phyloP scores from a whole-genome alignment of 2,797 vertebrate species.

The Siniperca undulata region DNA sequence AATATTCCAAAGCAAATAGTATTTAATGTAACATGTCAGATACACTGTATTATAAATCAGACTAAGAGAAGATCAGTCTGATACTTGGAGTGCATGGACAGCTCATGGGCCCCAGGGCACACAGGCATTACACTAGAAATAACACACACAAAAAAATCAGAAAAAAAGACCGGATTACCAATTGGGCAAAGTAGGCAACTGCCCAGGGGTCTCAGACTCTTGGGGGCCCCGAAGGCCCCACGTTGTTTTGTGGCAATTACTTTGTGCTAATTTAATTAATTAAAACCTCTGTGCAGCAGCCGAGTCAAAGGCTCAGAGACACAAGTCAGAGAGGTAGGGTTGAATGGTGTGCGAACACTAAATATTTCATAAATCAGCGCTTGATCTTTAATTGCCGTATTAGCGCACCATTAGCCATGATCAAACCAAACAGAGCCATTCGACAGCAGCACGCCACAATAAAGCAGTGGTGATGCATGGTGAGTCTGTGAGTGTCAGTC shows the following conservation, averaged over 20 bases:
- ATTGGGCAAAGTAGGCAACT: not conserved
- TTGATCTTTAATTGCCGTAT: slow-evolving; percentile 75
- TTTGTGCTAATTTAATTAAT: slow-evolving; percentile 24
- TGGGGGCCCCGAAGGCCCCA: not conserved
- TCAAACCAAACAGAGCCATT: slow-evolving; percentile 62
- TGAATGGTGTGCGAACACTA: slow-evolving; percentile 46
- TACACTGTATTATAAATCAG: not conserved
- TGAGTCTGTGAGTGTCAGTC: slow-evolving; percentile 44
- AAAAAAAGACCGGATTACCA: not conserved
- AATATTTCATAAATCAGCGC: slow-evolving; percentile 68
- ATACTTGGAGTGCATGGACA: not conserved
- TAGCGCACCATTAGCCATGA: slow-evolving; percentile 62
- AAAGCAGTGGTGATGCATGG: slow-evolving; percentile 38
- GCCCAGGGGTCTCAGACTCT: not conserved
- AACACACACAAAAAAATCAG: accelerated
- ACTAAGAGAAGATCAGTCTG: not conserved
- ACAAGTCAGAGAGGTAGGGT: slow-evolving; percentile 14
- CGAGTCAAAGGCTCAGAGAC: slow-evolving; percentile 29
- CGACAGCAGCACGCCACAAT: slow-evolving; percentile 20
- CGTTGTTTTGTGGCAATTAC: slow-evolving; percentile 20
- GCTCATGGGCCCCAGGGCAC: not conserved
- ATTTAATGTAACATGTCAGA: not conserved
- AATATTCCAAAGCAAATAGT: not conserved
- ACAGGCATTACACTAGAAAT: not conserved
- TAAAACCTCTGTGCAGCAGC: slow-evolving; percentile 29